A percentile compares a stretch with the other conserved stretches of the same genome.
Conservation (phyloP, 2,888 invertebrate species). For the Orthonevra nobilis region DNA sequence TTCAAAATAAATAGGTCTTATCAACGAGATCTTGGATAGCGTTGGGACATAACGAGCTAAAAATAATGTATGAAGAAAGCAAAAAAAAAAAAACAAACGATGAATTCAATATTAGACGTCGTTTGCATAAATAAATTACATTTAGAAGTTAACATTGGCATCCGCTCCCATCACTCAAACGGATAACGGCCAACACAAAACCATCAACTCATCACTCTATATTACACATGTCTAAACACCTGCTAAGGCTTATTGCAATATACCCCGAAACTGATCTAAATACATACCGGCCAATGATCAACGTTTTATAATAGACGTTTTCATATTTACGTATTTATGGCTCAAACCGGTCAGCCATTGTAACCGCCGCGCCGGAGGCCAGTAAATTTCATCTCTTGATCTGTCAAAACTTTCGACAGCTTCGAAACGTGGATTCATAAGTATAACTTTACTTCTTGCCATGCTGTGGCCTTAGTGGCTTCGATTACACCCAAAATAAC, state of each 20-base stretch:
- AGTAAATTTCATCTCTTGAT: background rate
- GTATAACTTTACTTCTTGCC: background rate
- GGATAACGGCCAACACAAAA: slow-evolving; percentile 4
- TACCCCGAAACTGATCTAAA: slow-evolving; percentile 26
- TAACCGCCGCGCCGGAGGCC: background rate
- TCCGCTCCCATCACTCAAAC: slow-evolving; percentile 9
- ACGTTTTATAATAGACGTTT: slow-evolving; percentile 20
- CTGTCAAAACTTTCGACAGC: background rate
- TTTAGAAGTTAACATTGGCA: slow-evolving; percentile 6
- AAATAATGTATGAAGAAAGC: slow-evolving; percentile 5
- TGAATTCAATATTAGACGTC: slow-evolving; percentile 2
- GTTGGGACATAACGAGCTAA: background rate
- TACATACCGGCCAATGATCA: slow-evolving; percentile 19
- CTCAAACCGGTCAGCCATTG: background rate
- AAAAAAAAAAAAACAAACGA: too few relatives aligned
- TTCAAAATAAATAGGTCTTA: slow-evolving; percentile 7
- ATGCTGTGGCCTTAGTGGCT: slow-evolving; percentile 20
- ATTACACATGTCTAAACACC: slow-evolving; percentile 23
- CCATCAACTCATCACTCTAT: background rate
- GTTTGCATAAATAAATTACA: slow-evolving; percentile 10
- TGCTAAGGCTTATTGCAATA: slow-evolving; percentile 9
- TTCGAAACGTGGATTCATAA: background rate
- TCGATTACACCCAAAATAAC: background rate
- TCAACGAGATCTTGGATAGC: background rate
- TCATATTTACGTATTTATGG: slow-evolving; percentile 10